Evolutionary conservation across 2,797 vertebrate species (phyloP), one percentile per base, ranked within the genome.

Genomic region (Podarcis lilfordi): DNA sequence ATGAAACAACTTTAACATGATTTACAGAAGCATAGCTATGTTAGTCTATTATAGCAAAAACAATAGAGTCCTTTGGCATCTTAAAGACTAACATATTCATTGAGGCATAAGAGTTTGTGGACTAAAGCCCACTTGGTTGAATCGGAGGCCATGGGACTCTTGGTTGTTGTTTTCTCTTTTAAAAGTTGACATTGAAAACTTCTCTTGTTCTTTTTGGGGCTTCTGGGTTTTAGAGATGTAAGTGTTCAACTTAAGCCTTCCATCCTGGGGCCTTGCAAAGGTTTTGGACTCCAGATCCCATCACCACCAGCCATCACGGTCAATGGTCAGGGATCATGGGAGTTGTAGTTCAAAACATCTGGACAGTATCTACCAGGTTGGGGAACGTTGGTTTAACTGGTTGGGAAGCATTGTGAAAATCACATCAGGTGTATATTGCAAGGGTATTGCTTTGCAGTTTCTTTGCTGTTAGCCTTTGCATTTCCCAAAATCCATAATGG

Each of bases 1-100:
- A 85, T 88, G 71, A 90, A 72, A 72, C 71, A 92, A 86, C 91
- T 7, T 9, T 85, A 85, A 88, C 55, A 61, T 64, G 32, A 64
- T 74, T 81, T 87, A 78, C 86, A 87, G 69, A 74, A 81, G 50
- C 10, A 32, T 40, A 59, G 45, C 8, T 50, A 32, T 59, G 45
- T 80, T 74, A n/a, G 25, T 61, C 32, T 80, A n/a, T 9, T 23
- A 35, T 40, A 40, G 68, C 35, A 64, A 87, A 86, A 80, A 61
- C 68, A 5, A 87, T n/a, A 9, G 37, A n/a, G 9, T 74, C 86
- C 50, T 61, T 81, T 86, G 85, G 25, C 68, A 81, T 35, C 27
- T 61, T 81, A 74, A 61, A 80, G 55, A 80, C 79, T 81, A 87
- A 74, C 55, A 61, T n/a, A 74, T 87, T 81, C 79, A 61, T 64